Conservation (phyloP, 2,888 invertebrate genomes). For the Chrysolina haemoptera region DNA sequence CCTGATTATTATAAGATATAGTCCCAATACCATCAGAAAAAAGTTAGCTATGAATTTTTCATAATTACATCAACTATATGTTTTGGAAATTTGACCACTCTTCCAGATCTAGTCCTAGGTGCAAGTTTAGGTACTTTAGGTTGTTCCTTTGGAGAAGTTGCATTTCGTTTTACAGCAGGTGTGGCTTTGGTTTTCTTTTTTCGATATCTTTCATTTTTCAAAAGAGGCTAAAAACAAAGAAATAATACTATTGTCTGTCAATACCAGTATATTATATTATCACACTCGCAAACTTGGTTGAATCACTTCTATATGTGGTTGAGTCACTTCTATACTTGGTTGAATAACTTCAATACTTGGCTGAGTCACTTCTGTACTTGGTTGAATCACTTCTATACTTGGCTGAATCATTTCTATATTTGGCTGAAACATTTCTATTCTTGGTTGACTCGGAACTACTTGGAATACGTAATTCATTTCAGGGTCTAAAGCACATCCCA, state of each 20-base stretch:
- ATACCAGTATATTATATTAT: not conserved
- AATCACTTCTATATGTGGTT: slow-evolving; percentile 38
- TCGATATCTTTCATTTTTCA: slow-evolving; percentile 62
- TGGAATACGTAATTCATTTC: slow-evolving; percentile 59
- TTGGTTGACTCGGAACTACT: slow-evolving; percentile 64
- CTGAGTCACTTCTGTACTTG: slow-evolving; percentile 58
- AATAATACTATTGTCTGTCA: slow-evolving; percentile 19
- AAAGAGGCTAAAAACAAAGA: slow-evolving; percentile 51
- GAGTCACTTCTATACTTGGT: slow-evolving; percentile 58
- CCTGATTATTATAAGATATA: no score
- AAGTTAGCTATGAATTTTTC: not conserved
- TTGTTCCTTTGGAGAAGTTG: slow-evolving; percentile 42
- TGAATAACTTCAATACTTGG: slow-evolving; percentile 55
- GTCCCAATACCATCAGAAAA: not conserved
- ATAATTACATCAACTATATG: slow-evolving; percentile 60
- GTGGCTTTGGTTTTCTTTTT: slow-evolving; percentile 51
- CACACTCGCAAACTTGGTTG: slow-evolving; percentile 5
- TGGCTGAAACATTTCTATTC: slow-evolving; percentile 55
- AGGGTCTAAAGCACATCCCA: slow-evolving; percentile 32
- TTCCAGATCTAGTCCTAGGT: slow-evolving; percentile 64
- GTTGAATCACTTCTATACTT: slow-evolving; percentile 53
- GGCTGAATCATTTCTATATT: slow-evolving; percentile 48
- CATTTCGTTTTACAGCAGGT: slow-evolving; percentile 20
- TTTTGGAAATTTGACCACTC: slow-evolving; percentile 64
- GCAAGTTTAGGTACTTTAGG: slow-evolving; percentile 50